Evolutionary conservation across 2,797 vertebrate genomes (phyloP), one percentile per base, ranked within the genome.

Genomic region (Protonibea diacanthus): DNA sequence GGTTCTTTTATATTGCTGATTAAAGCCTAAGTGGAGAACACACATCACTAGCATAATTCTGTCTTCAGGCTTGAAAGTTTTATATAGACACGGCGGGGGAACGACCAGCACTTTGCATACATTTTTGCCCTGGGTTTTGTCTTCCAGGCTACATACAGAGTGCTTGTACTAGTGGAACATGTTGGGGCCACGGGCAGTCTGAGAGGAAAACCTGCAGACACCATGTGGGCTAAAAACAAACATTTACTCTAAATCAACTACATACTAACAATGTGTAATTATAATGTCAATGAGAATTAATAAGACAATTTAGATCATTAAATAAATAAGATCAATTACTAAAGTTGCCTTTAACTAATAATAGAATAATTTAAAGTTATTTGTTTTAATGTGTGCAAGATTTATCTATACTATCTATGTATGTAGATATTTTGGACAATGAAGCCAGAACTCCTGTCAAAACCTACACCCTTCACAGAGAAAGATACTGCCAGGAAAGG

Each of bases 11-110:
- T 23, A 10, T 6, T 63, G 23, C 23, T 71, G 49, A 73, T 27
- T 68, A 27, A 40, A 45, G 40, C 5, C 11, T 18, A 52, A 25
- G 38, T 51, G 47, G 47, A 59, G 15, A 74, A 60, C 61, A 55
- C 10, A 58, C 25, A 44, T 45, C 25, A 64, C 33, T 17, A 23
- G 49, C 4, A 3, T 65, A 44, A 71, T 45, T 56, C 17, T 48
- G 53, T 61, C 18, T 49, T 71, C 18, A 61, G 6, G n/a, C 13
- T 48, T 45, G 8, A 49, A 23, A 14, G 44, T n/a, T 67, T 56
- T 45, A 29, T 21, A 7, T 49, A n/a, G 11, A 48, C 0, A 2
- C 3, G 2, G 38, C 33, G 27, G 33, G 44, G 25, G 25, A 33
- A 53, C 6, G 4, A 23, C 25, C 18, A 13, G 15, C 3, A 4